Percentiles rank a stretch among this genome's conserved stretches.
These are phyloP conservation scores for Biston stratarius DNA, from an alignment of 2,888 invertebrate genomes.

Conservation along the genomic window DNA sequence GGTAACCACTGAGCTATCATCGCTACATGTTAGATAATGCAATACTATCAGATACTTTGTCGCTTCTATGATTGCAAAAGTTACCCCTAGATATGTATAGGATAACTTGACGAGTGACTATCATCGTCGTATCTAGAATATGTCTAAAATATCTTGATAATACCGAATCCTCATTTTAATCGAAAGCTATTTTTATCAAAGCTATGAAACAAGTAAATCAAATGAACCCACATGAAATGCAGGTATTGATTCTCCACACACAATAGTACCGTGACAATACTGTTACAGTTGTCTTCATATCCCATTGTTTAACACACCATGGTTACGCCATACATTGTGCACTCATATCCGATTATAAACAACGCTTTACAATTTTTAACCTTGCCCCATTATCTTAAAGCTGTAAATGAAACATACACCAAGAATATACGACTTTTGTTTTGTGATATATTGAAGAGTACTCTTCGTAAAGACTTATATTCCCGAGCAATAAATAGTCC, in stretches of 20 bases:
- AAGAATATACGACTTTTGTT: conserved; percentile 7
- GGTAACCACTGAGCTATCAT: too few species aligned
- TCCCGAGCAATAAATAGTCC: conserved; percentile 27
- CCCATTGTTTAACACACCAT: conserved; percentile 41
- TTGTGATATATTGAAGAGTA: conserved; percentile 8
- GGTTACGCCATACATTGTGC: conserved; percentile 38
- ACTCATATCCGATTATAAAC: conserved; percentile 38
- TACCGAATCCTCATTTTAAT: neutral
- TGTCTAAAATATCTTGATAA: neutral
- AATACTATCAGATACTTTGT: too few species aligned
- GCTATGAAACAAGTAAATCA: conserved; percentile 20
- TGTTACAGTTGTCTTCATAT: conserved; percentile 37
- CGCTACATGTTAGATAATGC: too few species aligned
- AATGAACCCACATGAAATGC: conserved; percentile 26
- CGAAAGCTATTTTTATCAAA: conserved; percentile 6
- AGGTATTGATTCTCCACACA: conserved; percentile 38
- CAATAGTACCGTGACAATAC: conserved; percentile 22
- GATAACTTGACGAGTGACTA: too few species aligned
- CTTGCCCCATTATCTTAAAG: conserved; percentile 4
- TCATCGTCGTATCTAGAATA: too few species aligned
- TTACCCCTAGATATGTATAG: too few species aligned
- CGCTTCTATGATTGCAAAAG: too few species aligned
- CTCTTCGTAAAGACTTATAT: conserved; percentile 19
- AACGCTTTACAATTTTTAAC: conserved; percentile 21
- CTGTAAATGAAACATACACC: neutral